Evolutionary conservation across 2,797 vertebrate species (phyloP).

Genomic region (Catharus ustulatus): DNA sequence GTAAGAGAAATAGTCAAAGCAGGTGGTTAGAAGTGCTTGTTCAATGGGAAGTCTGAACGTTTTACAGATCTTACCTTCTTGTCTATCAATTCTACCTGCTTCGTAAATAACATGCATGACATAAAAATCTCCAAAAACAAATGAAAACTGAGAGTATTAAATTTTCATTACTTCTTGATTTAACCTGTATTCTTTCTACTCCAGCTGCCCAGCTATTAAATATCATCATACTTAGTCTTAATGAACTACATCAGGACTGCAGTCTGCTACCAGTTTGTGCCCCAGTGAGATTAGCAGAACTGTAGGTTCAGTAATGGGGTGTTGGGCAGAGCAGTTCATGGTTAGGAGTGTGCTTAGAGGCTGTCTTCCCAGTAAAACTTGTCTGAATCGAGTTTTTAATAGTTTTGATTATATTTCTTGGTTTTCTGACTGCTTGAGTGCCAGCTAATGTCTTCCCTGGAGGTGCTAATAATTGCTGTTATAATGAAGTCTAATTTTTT

Average conservation of each 20-base stretch:
- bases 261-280: background rate
- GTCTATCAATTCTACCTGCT: background rate
- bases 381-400: background rate
- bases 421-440: background rate
- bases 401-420: background rate
- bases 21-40: background rate
- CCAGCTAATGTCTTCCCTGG: background rate
- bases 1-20: background rate
- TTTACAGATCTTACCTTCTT: background rate
- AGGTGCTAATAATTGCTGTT: background rate
- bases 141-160: background rate
- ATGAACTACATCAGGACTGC: background rate
- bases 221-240: background rate
- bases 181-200: background rate
- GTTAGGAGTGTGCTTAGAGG: background rate
- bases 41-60: background rate
- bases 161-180: background rate
- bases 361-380: background rate
- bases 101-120: background rate
- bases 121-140: background rate
- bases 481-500: conserved; percentile 11
- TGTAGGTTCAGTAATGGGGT: background rate
- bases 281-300: background rate
- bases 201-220: background rate
- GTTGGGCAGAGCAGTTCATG: background rate